Evolutionary conservation across 2,797 vertebrate genomes (phyloP).

Genomic region (Clarias laeviceps): DNA sequence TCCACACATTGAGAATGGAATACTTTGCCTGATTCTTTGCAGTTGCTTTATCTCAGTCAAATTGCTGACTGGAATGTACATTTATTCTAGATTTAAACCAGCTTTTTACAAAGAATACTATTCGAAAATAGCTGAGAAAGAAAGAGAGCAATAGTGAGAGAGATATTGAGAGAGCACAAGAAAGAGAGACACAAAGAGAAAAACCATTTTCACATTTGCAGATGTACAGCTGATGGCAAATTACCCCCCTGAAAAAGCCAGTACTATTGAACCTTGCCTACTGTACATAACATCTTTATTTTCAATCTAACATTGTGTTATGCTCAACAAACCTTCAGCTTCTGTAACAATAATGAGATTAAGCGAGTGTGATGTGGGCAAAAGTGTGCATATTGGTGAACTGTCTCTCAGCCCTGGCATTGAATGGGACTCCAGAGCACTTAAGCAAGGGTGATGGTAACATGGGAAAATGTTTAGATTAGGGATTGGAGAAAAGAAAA

Average conservation of each 20-base stretch:
- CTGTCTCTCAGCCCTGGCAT: slow-evolving; percentile 1
- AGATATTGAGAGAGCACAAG: background rate
- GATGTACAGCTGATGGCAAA: slow-evolving; percentile 34
- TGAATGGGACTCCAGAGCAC: background rate
- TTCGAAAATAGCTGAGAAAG: slow-evolving; percentile 57
- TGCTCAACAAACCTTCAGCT: slow-evolving; percentile 26
- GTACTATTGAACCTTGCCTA: slow-evolving; percentile 49
- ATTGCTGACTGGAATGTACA: background rate
- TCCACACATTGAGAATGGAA: background rate
- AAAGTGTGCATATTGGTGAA: background rate
- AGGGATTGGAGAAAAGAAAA: too few species aligned
- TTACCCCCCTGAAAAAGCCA: slow-evolving; percentile 38
- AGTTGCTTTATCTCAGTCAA: background rate
- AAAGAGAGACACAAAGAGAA: slow-evolving; percentile 43
- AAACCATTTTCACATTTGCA: slow-evolving; percentile 8
- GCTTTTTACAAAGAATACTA: background rate
- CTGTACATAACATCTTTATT: slow-evolving; percentile 54
- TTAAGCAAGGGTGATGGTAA: background rate
- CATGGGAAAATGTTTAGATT: slow-evolving; percentile 52
- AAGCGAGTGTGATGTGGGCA: slow-evolving; percentile 12
- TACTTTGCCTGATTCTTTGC: background rate
- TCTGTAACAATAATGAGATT: slow-evolving; percentile 12
- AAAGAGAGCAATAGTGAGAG: background rate
- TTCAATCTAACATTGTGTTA: slow-evolving; percentile 20
- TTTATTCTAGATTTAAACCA: background rate